Base-by-base conservation (phyloP, 1,140 invertebrate genomes). In the Agraylea sexmaculata region DNA sequence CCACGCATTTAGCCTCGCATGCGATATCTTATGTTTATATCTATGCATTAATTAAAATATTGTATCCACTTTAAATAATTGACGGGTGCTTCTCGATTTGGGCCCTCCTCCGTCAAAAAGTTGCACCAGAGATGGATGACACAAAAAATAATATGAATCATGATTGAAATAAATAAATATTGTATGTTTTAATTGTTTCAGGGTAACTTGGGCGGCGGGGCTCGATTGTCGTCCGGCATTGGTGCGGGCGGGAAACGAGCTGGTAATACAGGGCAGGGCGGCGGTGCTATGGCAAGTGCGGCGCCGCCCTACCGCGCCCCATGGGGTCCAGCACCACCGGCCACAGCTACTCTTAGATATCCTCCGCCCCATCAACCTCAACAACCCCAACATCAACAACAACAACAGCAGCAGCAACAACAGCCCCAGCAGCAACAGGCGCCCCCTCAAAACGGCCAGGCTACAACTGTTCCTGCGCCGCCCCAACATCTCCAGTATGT, bases 181-280 rank as follows among this genome's bases (percentile, higher is more conserved):
- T n/a, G n/a, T n/a, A 16, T 34, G n/a, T 16, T 15, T 37, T 21
- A n/a, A 11, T 16, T 25, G 13, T 47, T 29, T 7, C 25, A 47
- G 45, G 45, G 45, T 37, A 38, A 33, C 31, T 27, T 47, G 36
- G 40, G 45, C 28, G 39, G 40, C 40, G 45, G 45, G 18, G 30
- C 36, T 27, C 45, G 17, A 23, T 19, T 15, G 36, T 16, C 18
- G 36, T 21, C 16, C 36, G 16, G 31, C 18, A 25, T 12, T 23
- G 23, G 22, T 6, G 23, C 3, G 36, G 36, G 13, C 25, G 36
- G 31, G n/a, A n/a, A n/a, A n/a, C n/a, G n/a, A n/a, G n/a, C n/a
- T n/a, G n/a, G n/a, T n/a, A n/a, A n/a, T n/a, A n/a, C n/a, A n/a
- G n/a, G n/a, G n/a, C n/a, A n/a, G n/a, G n/a, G n/a, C n/a, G n/a